Evolutionary conservation across 30 jellyfish, hydroid and myxozoan genomes (phyloP).

Genomic region (Phacellophora camtschatica): DNA sequence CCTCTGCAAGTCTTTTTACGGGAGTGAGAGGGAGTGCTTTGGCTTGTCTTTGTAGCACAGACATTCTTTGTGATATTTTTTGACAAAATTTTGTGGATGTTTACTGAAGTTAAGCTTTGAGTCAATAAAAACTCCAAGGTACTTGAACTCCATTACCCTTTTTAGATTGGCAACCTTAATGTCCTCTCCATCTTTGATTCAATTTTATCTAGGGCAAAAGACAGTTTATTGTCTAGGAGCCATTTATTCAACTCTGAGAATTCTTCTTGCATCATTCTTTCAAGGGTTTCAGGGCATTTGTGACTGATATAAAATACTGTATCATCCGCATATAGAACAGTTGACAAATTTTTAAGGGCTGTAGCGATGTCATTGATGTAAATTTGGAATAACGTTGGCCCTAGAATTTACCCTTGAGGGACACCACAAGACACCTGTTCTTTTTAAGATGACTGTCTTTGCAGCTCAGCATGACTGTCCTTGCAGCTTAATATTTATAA

Average conservation of each 20-base stretch:
- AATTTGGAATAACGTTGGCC: constrained; percentile 8
- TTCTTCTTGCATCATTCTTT: constrained; percentile 25
- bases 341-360: constrained; percentile 4
- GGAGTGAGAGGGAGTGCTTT: constrained; percentile 55
- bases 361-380: constrained; percentile 32
- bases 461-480: neutral
- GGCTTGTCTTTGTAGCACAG: constrained; percentile 54
- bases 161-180: constrained; percentile 51
- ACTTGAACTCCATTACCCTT: constrained; percentile 49
- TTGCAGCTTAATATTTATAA: no score
- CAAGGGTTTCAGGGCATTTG: constrained; percentile 55
- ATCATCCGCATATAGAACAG: constrained; percentile 42
- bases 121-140: constrained; percentile 49
- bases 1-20: constrained; percentile 63
- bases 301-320: constrained; percentile 42
- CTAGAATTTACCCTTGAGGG: constrained; percentile 47
- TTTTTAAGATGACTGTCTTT: no score
- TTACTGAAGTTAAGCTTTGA: constrained; percentile 51
- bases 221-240: constrained; percentile 53
- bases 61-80: constrained; percentile 43
- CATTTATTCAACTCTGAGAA: constrained; percentile 17
- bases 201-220: constrained; percentile 47
- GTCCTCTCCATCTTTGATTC: constrained; percentile 54
- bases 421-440: constrained; percentile 36
- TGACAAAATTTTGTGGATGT: constrained; percentile 39